These are phyloP conservation scores for Anthoscopus minutus DNA, from an alignment of 2,113 vertebrate species.

Conservation along the genomic window DNA sequence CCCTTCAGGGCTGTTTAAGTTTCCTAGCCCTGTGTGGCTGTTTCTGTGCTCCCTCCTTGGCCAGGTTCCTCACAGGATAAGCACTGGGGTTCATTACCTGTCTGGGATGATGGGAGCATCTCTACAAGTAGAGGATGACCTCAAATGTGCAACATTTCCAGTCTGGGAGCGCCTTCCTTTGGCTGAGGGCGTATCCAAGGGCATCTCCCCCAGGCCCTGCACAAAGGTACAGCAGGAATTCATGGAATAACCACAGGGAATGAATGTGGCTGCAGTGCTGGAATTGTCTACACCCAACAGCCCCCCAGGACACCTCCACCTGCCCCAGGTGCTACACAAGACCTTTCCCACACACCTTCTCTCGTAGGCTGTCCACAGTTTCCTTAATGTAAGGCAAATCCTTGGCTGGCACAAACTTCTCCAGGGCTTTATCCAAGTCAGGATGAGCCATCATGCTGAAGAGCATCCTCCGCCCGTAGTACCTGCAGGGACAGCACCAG, in stretches of 20 bases:
- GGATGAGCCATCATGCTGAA: slow-evolving; percentile 81
- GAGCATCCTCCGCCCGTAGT: slow-evolving; percentile 89
- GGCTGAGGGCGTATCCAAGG: slow-evolving; percentile 82
- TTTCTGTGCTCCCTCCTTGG: neutral
- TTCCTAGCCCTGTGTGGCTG: neutral
- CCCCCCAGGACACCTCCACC: rapidly evolving
- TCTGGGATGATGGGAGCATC: slow-evolving; percentile 70
- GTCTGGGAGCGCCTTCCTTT: slow-evolving; percentile 81
- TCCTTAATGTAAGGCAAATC: slow-evolving; percentile 85
- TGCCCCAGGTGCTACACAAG: neutral
- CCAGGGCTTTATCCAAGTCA: slow-evolving; percentile 87
- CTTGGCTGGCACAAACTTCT: slow-evolving; percentile 83
- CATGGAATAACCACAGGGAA: neutral
- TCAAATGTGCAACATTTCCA: slow-evolving; percentile 71
- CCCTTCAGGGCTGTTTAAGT: neutral
- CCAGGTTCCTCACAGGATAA: neutral
- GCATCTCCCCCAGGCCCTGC: slow-evolving; percentile 89
- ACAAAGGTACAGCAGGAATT: neutral
- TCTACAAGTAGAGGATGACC: slow-evolving; percentile 81
- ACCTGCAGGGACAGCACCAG: slow-evolving; percentile 68
- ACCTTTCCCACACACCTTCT: slow-evolving; percentile 76
- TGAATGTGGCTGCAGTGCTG: neutral
- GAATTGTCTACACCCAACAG: rapidly evolving
- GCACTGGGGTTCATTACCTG: slow-evolving; percentile 67
- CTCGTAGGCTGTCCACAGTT: slow-evolving; percentile 76